phyloP scores from a whole-genome alignment of 2,113 vertebrate genomes.

The Trochalopteron elliotii region DNA sequence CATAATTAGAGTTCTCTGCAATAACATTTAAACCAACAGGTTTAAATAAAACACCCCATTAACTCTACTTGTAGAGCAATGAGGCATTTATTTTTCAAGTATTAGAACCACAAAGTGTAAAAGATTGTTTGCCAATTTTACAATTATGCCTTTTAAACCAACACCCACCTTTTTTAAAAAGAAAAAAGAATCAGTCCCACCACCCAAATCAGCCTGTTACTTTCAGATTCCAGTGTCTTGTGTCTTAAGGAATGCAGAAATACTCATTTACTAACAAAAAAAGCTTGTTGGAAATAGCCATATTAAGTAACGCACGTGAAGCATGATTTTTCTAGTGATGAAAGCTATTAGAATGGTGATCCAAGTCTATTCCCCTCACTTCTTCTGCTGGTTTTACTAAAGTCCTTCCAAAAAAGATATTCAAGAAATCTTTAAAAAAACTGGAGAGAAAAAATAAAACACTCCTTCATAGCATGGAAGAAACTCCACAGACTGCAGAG shows the following conservation, averaged over 20 bases:
- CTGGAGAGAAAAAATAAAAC: constrained; percentile 53
- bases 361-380: constrained; percentile 67
- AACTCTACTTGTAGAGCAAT: constrained; percentile 75
- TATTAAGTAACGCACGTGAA: constrained; percentile 71
- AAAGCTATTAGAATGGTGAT: constrained; percentile 72
- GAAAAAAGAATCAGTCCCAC: constrained; percentile 34
- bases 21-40: constrained; percentile 78
- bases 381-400: constrained; percentile 76
- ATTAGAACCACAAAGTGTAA: constrained; percentile 79
- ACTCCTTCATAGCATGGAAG: constrained; percentile 71
- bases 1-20: constrained; percentile 74
- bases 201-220: constrained; percentile 45
- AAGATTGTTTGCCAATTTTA: constrained; percentile 78
- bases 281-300: constrained; percentile 70
- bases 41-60: constrained; percentile 76
- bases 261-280: constrained; percentile 69
- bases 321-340: constrained; percentile 70
- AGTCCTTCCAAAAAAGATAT: constrained; percentile 70
- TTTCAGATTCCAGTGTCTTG: constrained; percentile 69
- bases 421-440: constrained; percentile 76
- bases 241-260: constrained; percentile 72
- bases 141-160: constrained; percentile 72
- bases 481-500: constrained; percentile 68
- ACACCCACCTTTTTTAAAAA: constrained; percentile 56
- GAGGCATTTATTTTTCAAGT: constrained; percentile 86